phyloP scores from a whole-genome alignment of 2,888 invertebrate genomes.

The Schrankia costaestrigalis region DNA sequence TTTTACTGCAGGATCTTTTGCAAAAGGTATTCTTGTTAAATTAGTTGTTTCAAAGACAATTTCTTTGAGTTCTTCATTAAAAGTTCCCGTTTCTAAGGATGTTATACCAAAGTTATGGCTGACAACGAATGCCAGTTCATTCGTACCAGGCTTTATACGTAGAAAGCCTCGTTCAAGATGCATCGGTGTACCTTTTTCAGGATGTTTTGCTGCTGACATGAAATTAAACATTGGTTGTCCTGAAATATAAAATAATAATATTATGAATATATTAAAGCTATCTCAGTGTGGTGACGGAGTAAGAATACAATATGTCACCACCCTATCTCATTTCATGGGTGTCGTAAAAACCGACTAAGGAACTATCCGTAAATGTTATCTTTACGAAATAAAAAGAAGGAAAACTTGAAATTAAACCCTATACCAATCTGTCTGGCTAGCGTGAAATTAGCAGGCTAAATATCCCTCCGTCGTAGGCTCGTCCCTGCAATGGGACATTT shows the following conservation, averaged over 20 bases:
- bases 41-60: conserved; percentile 67
- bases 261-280: not conserved
- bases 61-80: conserved; percentile 64
- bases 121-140: conserved; percentile 74
- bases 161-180: conserved; percentile 83
- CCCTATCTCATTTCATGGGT: too few species aligned
- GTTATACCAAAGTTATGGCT: conserved; percentile 83
- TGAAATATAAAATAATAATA: conserved; percentile 18
- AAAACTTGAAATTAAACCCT: too few species aligned
- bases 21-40: conserved; percentile 73
- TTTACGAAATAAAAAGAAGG: too few species aligned
- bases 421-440: too few species aligned
- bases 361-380: too few species aligned
- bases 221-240: conserved; percentile 84
- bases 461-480: too few species aligned
- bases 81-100: conserved; percentile 80
- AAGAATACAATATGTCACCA: too few species aligned
- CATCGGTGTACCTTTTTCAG: conserved; percentile 77
- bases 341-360: too few species aligned
- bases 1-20: conserved; percentile 75
- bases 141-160: conserved; percentile 77
- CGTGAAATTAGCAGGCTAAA: too few species aligned
- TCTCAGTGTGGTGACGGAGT: too few species aligned
- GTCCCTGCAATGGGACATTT: too few species aligned
- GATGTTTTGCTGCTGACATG: conserved; percentile 72